phyloP scores from a whole-genome alignment of 2,888 invertebrate species.

The Campoplex nolae region DNA sequence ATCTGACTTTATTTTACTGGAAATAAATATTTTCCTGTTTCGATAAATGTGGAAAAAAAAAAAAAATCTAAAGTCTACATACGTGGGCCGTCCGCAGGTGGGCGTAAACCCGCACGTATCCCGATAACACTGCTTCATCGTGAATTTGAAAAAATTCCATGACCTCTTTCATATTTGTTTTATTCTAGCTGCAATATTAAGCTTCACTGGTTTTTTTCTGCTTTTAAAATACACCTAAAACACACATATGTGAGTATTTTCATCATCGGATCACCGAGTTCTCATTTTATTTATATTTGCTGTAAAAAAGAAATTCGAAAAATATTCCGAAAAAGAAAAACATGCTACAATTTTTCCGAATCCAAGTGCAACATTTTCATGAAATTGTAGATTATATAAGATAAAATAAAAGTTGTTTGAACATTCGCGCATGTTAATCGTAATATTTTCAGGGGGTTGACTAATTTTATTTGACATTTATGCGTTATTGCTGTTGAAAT shows the following conservation, averaged over 20 bases:
- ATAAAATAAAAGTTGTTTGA: not conserved
- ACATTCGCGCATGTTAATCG: not conserved
- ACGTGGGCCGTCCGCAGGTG: slow-evolving; percentile 17
- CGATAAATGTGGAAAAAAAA: not conserved
- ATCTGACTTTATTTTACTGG: not conserved
- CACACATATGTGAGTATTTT: not conserved
- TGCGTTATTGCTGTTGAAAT: no score
- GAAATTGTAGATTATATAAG: not conserved
- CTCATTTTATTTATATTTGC: not conserved
- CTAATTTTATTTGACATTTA: no score
- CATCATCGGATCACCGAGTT: not conserved
- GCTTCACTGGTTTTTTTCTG: not conserved
- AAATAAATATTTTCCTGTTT: slow-evolving; percentile 1
- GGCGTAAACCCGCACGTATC: slow-evolving; percentile 19
- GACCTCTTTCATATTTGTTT: not conserved
- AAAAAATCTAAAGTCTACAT: slow-evolving; percentile 6
- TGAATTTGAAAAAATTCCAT: not conserved
- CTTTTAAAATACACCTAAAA: no score
- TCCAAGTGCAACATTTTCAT: not conserved
- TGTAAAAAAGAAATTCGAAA: not conserved
- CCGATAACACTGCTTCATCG: not conserved
- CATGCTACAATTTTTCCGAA: not conserved
- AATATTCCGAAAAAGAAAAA: not conserved
- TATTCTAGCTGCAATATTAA: not conserved
- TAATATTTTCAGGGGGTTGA: not conserved